Percentiles rank a stretch among this genome's conserved stretches.
Evolutionary conservation across 2,888 invertebrate genomes (phyloP).

Genomic region (Andrena flavipes): DNA sequence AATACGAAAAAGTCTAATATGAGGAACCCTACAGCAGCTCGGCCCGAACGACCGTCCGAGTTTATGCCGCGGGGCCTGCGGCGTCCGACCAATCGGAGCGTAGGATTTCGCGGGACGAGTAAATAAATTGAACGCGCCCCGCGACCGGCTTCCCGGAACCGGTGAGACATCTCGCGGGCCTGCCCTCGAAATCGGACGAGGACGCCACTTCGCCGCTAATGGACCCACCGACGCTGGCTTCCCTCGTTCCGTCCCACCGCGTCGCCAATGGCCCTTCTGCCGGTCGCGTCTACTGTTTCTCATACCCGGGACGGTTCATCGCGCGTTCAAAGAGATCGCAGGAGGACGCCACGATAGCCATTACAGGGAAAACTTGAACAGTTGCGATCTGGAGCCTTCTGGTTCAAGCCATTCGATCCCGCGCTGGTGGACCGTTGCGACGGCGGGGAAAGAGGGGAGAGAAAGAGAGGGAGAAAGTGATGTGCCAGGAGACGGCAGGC

Average conservation of each 20-base stretch:
- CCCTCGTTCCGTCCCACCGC: not conserved
- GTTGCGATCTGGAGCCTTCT: conserved; percentile 15
- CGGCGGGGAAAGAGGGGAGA: conserved; percentile 10
- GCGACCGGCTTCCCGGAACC: conserved; percentile 66
- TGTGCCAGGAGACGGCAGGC: conserved; percentile 62
- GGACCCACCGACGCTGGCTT: not conserved
- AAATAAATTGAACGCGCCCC: conserved; percentile 70
- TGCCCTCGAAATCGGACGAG: conserved; percentile 18
- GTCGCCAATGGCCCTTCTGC: not conserved
- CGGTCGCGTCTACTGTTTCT: too few species aligned
- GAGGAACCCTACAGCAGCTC: conserved; percentile 60
- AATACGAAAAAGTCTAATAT: conserved; percentile 76
- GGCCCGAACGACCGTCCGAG: conserved; percentile 53
- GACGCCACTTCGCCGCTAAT: not conserved
- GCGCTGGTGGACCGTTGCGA: conserved; percentile 30
- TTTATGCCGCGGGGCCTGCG: conserved; percentile 60
- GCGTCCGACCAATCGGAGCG: conserved; percentile 59
- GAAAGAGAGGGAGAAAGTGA: conserved; percentile 29
- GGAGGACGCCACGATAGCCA: too few species aligned
- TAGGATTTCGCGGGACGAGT: conserved; percentile 65
- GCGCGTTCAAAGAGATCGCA: too few species aligned
- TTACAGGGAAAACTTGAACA: not conserved
- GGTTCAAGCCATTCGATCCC: not conserved
- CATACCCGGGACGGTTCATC: too few species aligned
- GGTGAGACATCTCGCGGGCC: conserved; percentile 49